A percentile compares a stretch with the other conserved stretches of the same genome.
Conservation (phyloP, 2,888 invertebrate genomes). For the Oscheius sp. region DNA sequence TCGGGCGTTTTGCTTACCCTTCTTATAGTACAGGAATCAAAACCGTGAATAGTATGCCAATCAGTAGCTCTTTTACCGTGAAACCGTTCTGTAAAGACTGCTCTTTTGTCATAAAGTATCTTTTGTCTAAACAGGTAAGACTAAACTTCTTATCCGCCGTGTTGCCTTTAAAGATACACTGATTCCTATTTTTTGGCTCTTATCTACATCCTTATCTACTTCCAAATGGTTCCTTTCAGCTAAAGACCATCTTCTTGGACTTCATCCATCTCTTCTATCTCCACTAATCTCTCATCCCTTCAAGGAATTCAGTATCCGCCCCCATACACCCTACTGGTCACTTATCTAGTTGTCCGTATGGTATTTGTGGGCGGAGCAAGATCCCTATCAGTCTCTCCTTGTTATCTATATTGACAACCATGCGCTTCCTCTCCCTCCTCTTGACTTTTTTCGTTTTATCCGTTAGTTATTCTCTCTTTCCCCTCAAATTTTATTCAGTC, state of each 20-base stretch:
- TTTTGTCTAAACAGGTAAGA: too few relatives aligned
- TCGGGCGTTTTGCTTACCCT: too few relatives aligned
- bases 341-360: not conserved
- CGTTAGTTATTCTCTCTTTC: conserved; percentile 24
- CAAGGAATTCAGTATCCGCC: not conserved
- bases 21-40: too few relatives aligned
- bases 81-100: too few relatives aligned
- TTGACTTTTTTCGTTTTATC: conserved; percentile 8
- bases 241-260: too few relatives aligned
- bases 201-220: too few relatives aligned
- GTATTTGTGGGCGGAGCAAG: not conserved
- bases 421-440: conserved; percentile 10
- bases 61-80: too few relatives aligned
- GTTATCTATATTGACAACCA: conserved; percentile 9
- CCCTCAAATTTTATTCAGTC: conserved; percentile 3
- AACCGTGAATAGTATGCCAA: too few relatives aligned
- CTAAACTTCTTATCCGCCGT: not conserved
- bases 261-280: not conserved
- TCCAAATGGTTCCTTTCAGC: too few relatives aligned
- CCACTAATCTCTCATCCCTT: not conserved
- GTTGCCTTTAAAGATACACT: not conserved
- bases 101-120: too few relatives aligned
- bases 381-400: not conserved
- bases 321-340: too few relatives aligned
- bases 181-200: not conserved